These are phyloP conservation scores for Adelges cooleyi DNA, from an alignment of 1,140 invertebrate genomes.

Conservation along the genomic window DNA sequence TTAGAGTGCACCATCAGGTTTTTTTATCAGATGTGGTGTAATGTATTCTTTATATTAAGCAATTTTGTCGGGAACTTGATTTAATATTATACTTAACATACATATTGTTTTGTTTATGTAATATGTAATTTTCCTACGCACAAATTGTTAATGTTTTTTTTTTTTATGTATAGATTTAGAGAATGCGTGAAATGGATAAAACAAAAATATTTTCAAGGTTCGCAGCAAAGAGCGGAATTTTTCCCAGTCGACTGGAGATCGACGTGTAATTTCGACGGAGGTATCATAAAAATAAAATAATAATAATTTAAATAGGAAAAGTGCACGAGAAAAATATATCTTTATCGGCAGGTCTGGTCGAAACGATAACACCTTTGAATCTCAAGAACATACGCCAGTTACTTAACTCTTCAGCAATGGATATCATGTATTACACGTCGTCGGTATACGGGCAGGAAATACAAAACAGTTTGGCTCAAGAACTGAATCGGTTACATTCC, in stretches of 20 bases:
- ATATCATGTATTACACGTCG: constrained; percentile 72
- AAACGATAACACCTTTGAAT: constrained; percentile 58
- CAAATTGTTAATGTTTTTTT: too few relatives aligned
- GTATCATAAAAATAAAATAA: too few relatives aligned
- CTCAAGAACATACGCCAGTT: constrained; percentile 52
- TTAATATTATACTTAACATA: too few relatives aligned
- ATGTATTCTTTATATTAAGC: too few relatives aligned
- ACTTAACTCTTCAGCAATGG: constrained; percentile 64
- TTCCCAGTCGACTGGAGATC: constrained; percentile 64
- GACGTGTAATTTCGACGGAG: constrained; percentile 53
- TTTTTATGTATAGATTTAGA: constrained; percentile 44
- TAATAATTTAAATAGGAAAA: constrained; percentile 7
- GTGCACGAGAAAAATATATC: too few relatives aligned
- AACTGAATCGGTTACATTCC: constrained; percentile 58
- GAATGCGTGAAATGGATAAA: constrained; percentile 49
- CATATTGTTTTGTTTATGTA: too few relatives aligned
- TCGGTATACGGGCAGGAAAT: constrained; percentile 64
- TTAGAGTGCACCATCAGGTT: too few relatives aligned
- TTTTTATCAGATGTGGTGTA: too few relatives aligned
- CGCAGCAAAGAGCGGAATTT: constrained; percentile 52
- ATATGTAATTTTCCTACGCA: too few relatives aligned
- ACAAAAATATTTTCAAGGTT: constrained; percentile 50
- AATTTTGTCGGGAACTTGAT: too few relatives aligned
- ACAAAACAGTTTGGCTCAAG: constrained; percentile 51
- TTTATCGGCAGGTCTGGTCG: constrained; percentile 58